phyloP scores from a whole-genome alignment of 2,888 invertebrate species.

The Pristionchus mayeri region DNA sequence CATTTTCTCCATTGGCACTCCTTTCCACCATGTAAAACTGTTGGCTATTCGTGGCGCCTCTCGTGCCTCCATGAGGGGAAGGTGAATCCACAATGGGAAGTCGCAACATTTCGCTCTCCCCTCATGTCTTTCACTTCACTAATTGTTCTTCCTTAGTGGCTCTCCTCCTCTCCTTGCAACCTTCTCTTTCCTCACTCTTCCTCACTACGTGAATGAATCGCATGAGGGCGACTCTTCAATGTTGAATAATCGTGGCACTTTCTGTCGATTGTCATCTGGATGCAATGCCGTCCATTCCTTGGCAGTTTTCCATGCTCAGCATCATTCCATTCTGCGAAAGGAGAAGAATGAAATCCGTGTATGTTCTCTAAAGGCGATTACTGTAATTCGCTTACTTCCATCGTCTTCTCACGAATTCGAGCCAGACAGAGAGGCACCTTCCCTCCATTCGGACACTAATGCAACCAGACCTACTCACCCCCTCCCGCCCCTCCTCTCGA shows the following conservation, averaged over 20 bases:
- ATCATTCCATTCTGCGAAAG: neutral
- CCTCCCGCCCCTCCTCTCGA: too few species aligned
- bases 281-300: neutral
- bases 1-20: neutral
- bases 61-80: neutral
- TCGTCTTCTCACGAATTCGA: neutral
- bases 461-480: too few species aligned
- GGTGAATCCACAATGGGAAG: too few species aligned
- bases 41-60: too few species aligned
- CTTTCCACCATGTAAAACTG: neutral
- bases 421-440: neutral
- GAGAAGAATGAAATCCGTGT: neutral
- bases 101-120: neutral
- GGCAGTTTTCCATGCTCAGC: neutral
- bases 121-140: neutral
- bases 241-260: neutral
- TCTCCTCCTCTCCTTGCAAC: neutral
- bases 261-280: neutral
- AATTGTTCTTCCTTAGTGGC: slow-evolving; percentile 9
- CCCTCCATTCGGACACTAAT: neutral
- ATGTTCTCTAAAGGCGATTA: neutral
- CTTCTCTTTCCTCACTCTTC: neutral
- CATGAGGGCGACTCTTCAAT: neutral
- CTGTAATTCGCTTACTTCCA: slow-evolving; percentile 23
- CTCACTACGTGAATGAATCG: neutral